Base-by-base conservation (phyloP, 2,113 vertebrate genomes). In the Macaca nemestrina region DNA sequence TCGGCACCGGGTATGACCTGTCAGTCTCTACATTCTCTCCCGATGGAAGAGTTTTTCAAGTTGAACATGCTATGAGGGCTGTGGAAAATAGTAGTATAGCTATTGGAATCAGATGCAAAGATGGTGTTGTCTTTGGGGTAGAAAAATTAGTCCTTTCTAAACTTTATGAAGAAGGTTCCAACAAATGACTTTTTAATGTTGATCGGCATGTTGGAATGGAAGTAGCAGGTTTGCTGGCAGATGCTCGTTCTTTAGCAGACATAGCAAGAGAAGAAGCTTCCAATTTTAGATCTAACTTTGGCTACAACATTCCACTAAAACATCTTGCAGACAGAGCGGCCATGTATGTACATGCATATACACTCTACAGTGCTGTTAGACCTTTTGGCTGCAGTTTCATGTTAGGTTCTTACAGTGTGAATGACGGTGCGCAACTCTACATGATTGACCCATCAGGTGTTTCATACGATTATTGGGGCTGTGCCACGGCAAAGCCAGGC, bases 361-460 rank as follows among this genome's bases (percentile, higher is more conserved):
- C 99, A 0, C 98, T 99, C 45, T 99, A 99, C 99, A 99, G 99
- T 50, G 99, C 99, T 16, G 99, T 99, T 68, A 99, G 99, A 95
- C 99, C 99, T 38, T 99, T 99, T 40, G 99, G 99, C n/a, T 96
- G 45, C 92, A 99, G 99, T 98, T 99, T 99, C 98, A 99, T 99
- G 98, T 98, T 99, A 97, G 99, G 99, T 5, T 99, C 99, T 20
- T 99, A 99, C 67, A 99, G 99, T 93, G 98, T 99, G 82, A 99
- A 99, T 92, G 99, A 99, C 3, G 99, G 99, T 38, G 98, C 99
- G 78, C 99, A 99, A 22, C 99, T 99, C 78, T 99, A 99, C 98
- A 99, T 99, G 99, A 99, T 99, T 45, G 99, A 99, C 94, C 99
- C 99, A 6, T 99, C 99, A 0, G 99, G 99, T 91, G 99, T 99